Evolutionary conservation across 1,140 invertebrate species (phyloP), one percentile per base, ranked within the genome.

Genomic region (Asbolus verrucosus): DNA sequence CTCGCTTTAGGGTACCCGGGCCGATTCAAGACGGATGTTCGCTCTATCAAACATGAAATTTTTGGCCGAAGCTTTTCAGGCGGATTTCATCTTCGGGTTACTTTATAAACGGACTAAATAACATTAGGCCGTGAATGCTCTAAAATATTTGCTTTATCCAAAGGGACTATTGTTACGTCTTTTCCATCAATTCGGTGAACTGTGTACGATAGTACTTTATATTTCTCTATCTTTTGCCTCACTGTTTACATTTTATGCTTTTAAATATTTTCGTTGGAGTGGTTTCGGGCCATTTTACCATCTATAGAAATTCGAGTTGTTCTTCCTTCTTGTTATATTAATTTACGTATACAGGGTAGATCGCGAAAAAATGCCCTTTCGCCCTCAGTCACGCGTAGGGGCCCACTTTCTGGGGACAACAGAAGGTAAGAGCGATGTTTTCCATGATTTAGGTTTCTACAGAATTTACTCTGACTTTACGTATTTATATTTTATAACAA

Each of bases 21-120:
- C 13, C 27, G 21, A 41, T 38, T 63, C 39, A 63, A 63, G 61
- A 38, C 61, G 61, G 61, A 63, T 63, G 61, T 63, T 63, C 61
- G 61, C 61, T 27, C 33, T 6, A 27, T 4, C 61, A 63, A 33
- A 41, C 61, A 43, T 18, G 31, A 63, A 63, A 63, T 63, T 39
- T 63, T 19, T 39, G 33, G n/a, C 39, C 15, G 16, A 54, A 19
- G n/a, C 61, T 63, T 31, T 63, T 63, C 18, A 63, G 11, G 15
- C 14, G 8, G 60, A 36, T 62, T 63, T 16, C 61, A 63, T 27
- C 61, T 39, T 6, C 15, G 33, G 61, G 61, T 63, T 24, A 63
- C 21, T 63, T 39, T 63, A 63, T 63, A 63, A 63, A 63, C 61
- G 39, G 24, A 39, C 39, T 41, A 39, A 41, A 63, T 16, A 63